Evolutionary conservation across 1,140 invertebrate species (phyloP).

Genomic region (Babylonia areolata): DNA sequence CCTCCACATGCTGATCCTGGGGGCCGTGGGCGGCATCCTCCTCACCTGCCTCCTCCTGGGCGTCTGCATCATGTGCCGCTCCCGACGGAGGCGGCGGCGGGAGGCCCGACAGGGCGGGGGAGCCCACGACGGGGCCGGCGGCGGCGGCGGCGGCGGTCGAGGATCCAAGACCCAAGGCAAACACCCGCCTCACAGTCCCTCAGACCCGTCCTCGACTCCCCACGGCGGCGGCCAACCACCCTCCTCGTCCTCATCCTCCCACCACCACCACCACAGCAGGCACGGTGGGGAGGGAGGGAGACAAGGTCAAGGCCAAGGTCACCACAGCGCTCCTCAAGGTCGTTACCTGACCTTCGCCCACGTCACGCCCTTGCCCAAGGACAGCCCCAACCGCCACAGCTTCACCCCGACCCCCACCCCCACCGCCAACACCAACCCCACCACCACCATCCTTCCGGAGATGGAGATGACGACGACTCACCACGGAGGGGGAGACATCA

Average conservation of each 20-base stretch:
- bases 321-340: slow-evolving; percentile 24
- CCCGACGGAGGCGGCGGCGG: slow-evolving; percentile 21
- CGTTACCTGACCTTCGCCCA: slow-evolving; percentile 45
- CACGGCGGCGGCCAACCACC: slow-evolving; percentile 15
- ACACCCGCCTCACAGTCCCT: slow-evolving; percentile 52
- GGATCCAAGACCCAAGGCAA: slow-evolving; percentile 35
- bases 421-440: slow-evolving; percentile 40
- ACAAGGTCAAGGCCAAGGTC: slow-evolving; percentile 35
- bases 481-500: slow-evolving; percentile 41
- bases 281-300: slow-evolving; percentile 43
- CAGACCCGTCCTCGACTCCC: too few species aligned
- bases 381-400: slow-evolving; percentile 58
- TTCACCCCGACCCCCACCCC: slow-evolving; percentile 35
- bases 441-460: too few species aligned
- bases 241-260: slow-evolving; percentile 20
- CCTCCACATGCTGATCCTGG: slow-evolving; percentile 55
- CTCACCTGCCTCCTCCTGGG: slow-evolving; percentile 52
- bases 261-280: slow-evolving; percentile 21
- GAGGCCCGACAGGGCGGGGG: too few species aligned
- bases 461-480: too few species aligned
- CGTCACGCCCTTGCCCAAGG: slow-evolving; percentile 41
- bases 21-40: slow-evolving; percentile 55
- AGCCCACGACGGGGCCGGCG: neutral
- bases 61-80: slow-evolving; percentile 52
- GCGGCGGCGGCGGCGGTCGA: neutral